Evolutionary conservation across 2,888 invertebrate species (phyloP).

Genomic region (Acleris sparsana): DNA sequence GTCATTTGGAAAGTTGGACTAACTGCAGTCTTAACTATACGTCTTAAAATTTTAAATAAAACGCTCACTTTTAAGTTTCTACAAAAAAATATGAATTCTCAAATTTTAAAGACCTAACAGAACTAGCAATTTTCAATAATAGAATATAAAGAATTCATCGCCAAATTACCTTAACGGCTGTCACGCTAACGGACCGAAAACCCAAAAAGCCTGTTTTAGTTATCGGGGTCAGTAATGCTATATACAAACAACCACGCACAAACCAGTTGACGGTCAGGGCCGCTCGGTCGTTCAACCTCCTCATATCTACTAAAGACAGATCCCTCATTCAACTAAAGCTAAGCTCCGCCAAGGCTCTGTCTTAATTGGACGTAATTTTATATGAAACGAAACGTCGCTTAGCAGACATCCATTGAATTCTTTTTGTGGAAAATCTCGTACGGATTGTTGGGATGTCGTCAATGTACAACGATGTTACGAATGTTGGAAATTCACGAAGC

Average conservation of each 20-base stretch:
- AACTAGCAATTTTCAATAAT: slow-evolving; percentile 20
- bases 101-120: neutral
- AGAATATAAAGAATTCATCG: slow-evolving; percentile 25
- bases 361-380: slow-evolving; percentile 16
- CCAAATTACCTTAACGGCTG: slow-evolving; percentile 38
- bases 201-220: slow-evolving; percentile 49
- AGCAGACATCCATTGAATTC: slow-evolving; percentile 14
- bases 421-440: slow-evolving; percentile 14
- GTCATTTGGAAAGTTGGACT: too few relatives aligned
- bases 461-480: slow-evolving; percentile 10
- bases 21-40: too few relatives aligned
- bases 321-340: slow-evolving; percentile 10
- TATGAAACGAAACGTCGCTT: slow-evolving; percentile 16
- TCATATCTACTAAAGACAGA: slow-evolving; percentile 9
- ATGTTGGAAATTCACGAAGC: slow-evolving; percentile 3
- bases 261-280: slow-evolving; percentile 56
- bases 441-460: slow-evolving; percentile 1
- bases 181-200: slow-evolving; percentile 48
- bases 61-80: too few relatives aligned
- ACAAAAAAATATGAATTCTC: too few relatives aligned
- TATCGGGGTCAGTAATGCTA: slow-evolving; percentile 59
- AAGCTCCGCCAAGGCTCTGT: slow-evolving; percentile 4
- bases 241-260: slow-evolving; percentile 39
- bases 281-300: slow-evolving; percentile 53
- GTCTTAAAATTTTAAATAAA: too few relatives aligned